Conservation (phyloP, 2,113 vertebrate genomes). For the Mus spicilegus region DNA sequence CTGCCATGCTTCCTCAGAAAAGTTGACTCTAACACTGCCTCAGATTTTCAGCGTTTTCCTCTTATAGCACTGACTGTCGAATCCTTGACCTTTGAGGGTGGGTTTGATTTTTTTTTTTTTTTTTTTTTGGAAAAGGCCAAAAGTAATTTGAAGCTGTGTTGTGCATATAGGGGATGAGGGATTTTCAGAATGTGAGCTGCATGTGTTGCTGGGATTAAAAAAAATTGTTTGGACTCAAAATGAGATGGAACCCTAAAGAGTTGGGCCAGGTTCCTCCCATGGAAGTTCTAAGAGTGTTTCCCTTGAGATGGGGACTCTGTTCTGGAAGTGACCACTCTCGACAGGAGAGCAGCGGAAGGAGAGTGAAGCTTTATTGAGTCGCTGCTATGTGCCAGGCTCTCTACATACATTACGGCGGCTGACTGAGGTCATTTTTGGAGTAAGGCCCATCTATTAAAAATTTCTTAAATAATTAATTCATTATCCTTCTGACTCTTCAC, state of each 20-base stretch:
- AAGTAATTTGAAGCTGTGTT: slow-evolving; percentile 71
- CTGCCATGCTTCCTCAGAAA: slow-evolving; percentile 1
- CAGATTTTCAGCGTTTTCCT: slow-evolving; percentile 43
- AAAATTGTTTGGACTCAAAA: slow-evolving; percentile 8
- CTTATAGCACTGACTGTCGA: slow-evolving; percentile 23
- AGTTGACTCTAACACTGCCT: slow-evolving; percentile 40
- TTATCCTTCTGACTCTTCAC: slow-evolving; percentile 41
- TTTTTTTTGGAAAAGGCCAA: slow-evolving; percentile 76
- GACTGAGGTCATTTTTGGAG: slow-evolving; percentile 69
- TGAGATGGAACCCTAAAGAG: not conserved
- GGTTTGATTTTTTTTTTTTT: slow-evolving; percentile 71
- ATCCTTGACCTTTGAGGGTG: slow-evolving; percentile 76
- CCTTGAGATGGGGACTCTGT: not conserved
- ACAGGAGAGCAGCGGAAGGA: not conserved
- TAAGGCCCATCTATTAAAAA: slow-evolving; percentile 66
- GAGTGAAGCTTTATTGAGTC: slow-evolving; percentile 28
- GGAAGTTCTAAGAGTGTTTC: not conserved
- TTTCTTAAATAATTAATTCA: slow-evolving; percentile 73
- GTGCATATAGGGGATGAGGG: slow-evolving; percentile 52
- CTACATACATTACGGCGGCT: slow-evolving; percentile 57
- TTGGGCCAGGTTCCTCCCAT: not conserved
- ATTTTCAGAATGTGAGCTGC: slow-evolving; percentile 54
- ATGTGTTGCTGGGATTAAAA: slow-evolving; percentile 25
- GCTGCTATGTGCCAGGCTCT: slow-evolving; percentile 38
- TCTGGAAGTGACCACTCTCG: not conserved